Evolutionary conservation across 2,888 invertebrate genomes (phyloP), one percentile per base, ranked within the genome.

Genomic region (Exocentrus adspersus): DNA sequence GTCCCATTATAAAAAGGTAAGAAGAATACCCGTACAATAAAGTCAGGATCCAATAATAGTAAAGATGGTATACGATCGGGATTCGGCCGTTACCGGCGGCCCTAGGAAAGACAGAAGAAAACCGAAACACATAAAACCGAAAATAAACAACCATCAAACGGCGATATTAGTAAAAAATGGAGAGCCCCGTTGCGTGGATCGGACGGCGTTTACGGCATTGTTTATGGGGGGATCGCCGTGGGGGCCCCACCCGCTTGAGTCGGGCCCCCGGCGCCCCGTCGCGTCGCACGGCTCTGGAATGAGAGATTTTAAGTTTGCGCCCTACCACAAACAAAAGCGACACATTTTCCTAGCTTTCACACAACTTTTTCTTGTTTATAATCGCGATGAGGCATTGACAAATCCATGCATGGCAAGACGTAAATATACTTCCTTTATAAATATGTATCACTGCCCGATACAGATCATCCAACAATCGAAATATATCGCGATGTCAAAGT

Each of bases 121-220:
- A 70, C 69, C 70, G 68, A 73, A 72, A 60, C 65, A 72, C 78
- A 78, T 79, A 79, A 78, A 78, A 69, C 70, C 75, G 72, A 77
- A 77, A 79, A 79, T 79, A 79, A 79, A 78, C 79, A 79, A 74
- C 78, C 77, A 76, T 78, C 78, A 78, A 79, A 78, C 72, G 72
- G 77, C 75, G 75, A 79, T 78, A 77, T 79, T 79, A 77, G 78
- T 78, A 77, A 78, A 78, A 78, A 78, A 75, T 76, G 76, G 72
- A 70, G 71, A 65, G 69, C 72, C 74, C 76, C 65, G 76, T 70
- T 62, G 77, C 63, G 75, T 62, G 57, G 67, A 72, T 70, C 69
- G 70, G 67, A 59, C 64, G 64, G 77, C 77, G 77, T 79, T 78
- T 79, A 78, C 75, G 77, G 78, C 75, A 79, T 80, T 80, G 80